A percentile compares a stretch with the other conserved stretches of the same genome.
phyloP scores from a whole-genome alignment of 2,888 invertebrate species.

The Teinopalpus imperialis region DNA sequence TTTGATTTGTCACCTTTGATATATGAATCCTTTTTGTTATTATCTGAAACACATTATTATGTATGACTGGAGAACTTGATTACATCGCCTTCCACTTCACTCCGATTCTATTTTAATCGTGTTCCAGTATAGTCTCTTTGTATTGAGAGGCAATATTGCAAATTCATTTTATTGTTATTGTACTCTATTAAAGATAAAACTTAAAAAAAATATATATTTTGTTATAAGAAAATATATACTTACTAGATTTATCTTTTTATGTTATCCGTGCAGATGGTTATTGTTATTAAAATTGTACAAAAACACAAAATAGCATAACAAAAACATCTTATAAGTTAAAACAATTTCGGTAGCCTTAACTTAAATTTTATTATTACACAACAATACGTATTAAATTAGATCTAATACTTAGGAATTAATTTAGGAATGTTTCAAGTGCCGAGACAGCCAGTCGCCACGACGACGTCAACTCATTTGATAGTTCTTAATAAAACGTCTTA shows the following conservation, averaged over 20 bases:
- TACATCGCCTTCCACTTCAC: conserved; percentile 43
- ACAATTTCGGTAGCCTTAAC: conserved; percentile 10
- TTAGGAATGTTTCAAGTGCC: conserved; percentile 59
- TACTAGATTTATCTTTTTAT: too few relatives aligned
- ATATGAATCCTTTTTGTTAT: conserved; percentile 70
- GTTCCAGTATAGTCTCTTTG: conserved; percentile 21
- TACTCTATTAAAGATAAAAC: background rate
- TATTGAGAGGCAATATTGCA: conserved; percentile 9
- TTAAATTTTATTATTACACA: conserved; percentile 8
- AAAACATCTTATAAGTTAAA: conserved; percentile 6
- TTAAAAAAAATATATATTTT: too few relatives aligned
- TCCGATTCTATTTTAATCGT: conserved; percentile 36
- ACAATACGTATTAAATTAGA: conserved; percentile 9
- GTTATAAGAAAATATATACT: too few relatives aligned
- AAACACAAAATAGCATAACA: too few relatives aligned
- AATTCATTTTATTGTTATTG: background rate
- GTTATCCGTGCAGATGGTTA: too few relatives aligned
- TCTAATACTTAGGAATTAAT: conserved; percentile 29
- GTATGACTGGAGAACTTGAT: conserved; percentile 53
- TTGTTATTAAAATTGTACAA: too few relatives aligned
- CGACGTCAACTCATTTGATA: conserved; percentile 28
- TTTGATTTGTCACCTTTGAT: conserved; percentile 77
- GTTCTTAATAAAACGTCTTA: conserved; percentile 42
- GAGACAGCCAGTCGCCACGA: conserved; percentile 72
- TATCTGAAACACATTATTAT: conserved; percentile 60